phyloP scores from a whole-genome alignment of 2,113 vertebrate genomes.

The Lates calcarifer region DNA sequence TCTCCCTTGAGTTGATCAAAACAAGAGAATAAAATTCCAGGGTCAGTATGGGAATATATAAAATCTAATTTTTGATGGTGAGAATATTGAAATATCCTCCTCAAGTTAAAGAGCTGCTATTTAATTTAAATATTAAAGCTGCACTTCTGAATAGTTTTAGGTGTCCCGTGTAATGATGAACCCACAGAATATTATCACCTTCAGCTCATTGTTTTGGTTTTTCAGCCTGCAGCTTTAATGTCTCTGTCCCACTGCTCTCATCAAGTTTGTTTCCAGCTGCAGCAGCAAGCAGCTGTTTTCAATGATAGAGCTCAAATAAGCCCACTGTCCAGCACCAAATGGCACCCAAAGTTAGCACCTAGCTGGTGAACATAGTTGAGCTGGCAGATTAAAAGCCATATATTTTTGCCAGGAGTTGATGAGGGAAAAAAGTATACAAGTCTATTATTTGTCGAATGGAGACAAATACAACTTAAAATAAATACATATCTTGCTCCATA shows the following conservation, averaged over 20 bases:
- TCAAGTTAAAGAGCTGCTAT: too few relatives aligned
- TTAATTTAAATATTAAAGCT: neutral
- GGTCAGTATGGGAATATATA: neutral
- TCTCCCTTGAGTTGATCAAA: neutral
- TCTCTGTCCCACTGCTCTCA: neutral
- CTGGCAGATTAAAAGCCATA: neutral
- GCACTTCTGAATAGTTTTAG: neutral
- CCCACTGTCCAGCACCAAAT: neutral
- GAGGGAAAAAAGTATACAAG: too few relatives aligned
- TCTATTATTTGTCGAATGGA: too few relatives aligned
- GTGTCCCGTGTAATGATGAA: too few relatives aligned
- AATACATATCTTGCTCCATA: neutral
- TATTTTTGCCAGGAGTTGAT: neutral
- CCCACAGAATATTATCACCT: neutral
- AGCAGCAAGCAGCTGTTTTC: neutral
- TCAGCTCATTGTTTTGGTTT: neutral
- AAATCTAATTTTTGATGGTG: neutral
- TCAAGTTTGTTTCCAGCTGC: neutral
- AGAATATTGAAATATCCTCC: too few relatives aligned
- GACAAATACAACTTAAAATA: too few relatives aligned
- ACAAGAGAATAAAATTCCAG: neutral
- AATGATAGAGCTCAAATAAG: neutral
- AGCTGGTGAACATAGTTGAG: neutral
- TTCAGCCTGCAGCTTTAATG: neutral
- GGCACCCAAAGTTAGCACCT: neutral